Evolutionary conservation across 2,888 invertebrate species (phyloP).

Genomic region (Drosophila kokeensis): DNA sequence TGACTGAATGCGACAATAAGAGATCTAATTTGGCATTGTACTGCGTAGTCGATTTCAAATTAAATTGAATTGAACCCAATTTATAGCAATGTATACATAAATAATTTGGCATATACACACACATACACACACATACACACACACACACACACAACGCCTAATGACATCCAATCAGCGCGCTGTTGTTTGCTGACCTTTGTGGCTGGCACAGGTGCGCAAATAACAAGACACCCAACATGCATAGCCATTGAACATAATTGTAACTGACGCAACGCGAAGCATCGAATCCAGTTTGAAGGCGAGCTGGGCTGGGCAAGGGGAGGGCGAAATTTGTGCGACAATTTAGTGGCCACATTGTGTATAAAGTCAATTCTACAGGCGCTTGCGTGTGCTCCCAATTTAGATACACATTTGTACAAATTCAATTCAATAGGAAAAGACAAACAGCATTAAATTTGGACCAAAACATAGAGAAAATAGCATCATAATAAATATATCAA

Average conservation of each 20-base stretch:
- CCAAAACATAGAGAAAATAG: neutral
- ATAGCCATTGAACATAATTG: conserved; percentile 30
- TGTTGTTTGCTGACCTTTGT: conserved; percentile 54
- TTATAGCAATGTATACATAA: conserved; percentile 32
- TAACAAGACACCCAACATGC: conserved; percentile 41
- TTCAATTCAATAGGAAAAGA: neutral
- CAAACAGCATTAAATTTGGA: neutral
- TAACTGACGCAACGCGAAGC: conserved; percentile 41
- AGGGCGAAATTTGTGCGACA: neutral
- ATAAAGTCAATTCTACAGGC: neutral
- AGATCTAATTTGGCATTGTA: conserved; percentile 70
- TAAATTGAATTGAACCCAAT: conserved; percentile 54
- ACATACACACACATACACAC: neutral
- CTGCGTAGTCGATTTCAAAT: conserved; percentile 45
- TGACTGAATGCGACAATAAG: conserved; percentile 39
- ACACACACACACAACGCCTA: conserved; percentile 16
- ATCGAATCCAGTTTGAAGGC: conserved; percentile 2
- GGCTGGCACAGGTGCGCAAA: conserved; percentile 55
- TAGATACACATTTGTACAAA: neutral
- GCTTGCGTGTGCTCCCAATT: neutral
- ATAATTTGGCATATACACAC: conserved; percentile 8
- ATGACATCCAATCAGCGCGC: conserved; percentile 68
- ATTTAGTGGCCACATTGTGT: conserved; percentile 19
- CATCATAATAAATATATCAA: neutral
- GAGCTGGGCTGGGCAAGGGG: rapidly evolving